phyloP scores from a whole-genome alignment of 2,888 invertebrate species.

The Amphipoea oculea region DNA sequence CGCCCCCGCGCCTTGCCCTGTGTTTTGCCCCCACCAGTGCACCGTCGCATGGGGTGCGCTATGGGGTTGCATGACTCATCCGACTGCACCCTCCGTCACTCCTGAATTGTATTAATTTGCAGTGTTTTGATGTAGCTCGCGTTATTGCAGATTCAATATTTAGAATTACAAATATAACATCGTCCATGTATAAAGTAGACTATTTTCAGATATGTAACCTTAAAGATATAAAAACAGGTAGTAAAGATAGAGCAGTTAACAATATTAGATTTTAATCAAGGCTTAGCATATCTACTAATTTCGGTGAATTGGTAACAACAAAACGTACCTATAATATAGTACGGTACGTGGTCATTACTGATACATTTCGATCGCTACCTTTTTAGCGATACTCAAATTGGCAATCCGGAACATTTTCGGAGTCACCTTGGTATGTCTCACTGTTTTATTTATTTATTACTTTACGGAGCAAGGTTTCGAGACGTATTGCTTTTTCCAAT shows the following conservation, averaged over 20 bases:
- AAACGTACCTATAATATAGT: conserved; percentile 8
- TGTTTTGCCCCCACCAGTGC: conserved; percentile 40
- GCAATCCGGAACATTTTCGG: conserved; percentile 57
- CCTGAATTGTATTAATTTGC: conserved; percentile 48
- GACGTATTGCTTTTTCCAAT: conserved; percentile 43
- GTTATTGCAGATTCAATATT: conserved; percentile 31
- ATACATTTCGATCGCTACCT: conserved; percentile 40
- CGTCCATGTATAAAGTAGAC: not conserved
- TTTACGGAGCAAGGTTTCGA: conserved; percentile 49
- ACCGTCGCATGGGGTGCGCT: conserved; percentile 55
- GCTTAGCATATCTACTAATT: conserved; percentile 38
- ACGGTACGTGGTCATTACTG: conserved; percentile 26
- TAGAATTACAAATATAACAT: not conserved
- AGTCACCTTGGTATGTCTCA: conserved; percentile 53
- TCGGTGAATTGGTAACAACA: conserved; percentile 24
- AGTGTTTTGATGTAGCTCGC: conserved; percentile 12
- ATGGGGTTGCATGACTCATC: conserved; percentile 65
- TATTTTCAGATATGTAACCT: conserved; percentile 9
- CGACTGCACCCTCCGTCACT: conserved; percentile 61
- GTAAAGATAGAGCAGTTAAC: conserved; percentile 35
- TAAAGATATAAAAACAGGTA: conserved; percentile 23
- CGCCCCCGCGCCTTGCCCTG: conserved; percentile 34
- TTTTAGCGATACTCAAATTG: conserved; percentile 55
- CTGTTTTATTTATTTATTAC: conserved; percentile 55
- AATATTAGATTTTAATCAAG: conserved; percentile 39